Evolutionary conservation across 2,888 invertebrate species (phyloP).

Genomic region (Drosophila villosipedis): DNA sequence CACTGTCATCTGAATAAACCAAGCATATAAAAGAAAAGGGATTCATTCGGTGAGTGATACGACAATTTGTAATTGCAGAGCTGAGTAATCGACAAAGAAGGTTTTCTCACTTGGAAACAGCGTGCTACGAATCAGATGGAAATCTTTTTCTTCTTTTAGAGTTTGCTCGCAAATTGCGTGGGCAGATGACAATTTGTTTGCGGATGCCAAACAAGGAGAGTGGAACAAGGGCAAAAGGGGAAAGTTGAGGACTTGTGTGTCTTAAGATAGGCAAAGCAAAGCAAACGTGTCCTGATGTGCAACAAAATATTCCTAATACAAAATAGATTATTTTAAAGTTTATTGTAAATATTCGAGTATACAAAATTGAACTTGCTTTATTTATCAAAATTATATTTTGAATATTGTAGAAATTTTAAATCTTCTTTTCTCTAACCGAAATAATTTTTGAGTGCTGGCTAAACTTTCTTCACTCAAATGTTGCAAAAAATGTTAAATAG

Average conservation of each 20-base stretch:
- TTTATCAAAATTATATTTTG: not conserved
- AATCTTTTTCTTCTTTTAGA: constrained; percentile 19
- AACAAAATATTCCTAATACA: constrained; percentile 27
- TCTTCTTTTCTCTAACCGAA: not conserved
- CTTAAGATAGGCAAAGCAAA: constrained; percentile 49
- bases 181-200: constrained; percentile 54
- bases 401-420: not conserved
- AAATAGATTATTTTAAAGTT: not conserved
- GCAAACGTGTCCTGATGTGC: constrained; percentile 32
- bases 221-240: not conserved
- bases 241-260: constrained; percentile 32
- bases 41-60: constrained; percentile 52
- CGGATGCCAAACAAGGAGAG: not conserved
- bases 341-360: not conserved
- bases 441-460: not conserved
- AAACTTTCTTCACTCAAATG: not conserved
- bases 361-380: not conserved
- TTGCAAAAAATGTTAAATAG: not conserved
- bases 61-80: constrained; percentile 60
- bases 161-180: constrained; percentile 71
- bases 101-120: constrained; percentile 10
- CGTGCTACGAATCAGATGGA: not conserved
- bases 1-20: constrained; percentile 48
- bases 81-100: constrained; percentile 34
- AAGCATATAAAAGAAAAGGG: constrained; percentile 29